Conservation (phyloP, 2,797 vertebrate species). For the Pseudomugil gertrudae region DNA sequence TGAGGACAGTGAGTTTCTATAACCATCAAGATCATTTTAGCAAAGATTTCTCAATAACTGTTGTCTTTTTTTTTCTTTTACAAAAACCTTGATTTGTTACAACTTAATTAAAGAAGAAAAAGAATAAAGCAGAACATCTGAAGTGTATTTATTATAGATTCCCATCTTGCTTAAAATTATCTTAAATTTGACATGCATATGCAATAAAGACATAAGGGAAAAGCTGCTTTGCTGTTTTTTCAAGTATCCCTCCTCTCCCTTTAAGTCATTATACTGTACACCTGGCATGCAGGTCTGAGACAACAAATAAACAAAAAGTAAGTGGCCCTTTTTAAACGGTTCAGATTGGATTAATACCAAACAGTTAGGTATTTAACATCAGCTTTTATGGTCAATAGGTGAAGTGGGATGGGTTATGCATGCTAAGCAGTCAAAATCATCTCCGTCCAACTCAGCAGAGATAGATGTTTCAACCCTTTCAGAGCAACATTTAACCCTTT, state of each 20-base stretch:
- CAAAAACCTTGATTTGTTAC: too few relatives aligned
- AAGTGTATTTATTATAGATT: too few relatives aligned
- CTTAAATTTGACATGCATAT: too few relatives aligned
- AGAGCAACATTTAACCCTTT: not conserved
- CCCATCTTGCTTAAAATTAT: too few relatives aligned
- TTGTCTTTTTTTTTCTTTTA: not conserved
- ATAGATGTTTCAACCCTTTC: not conserved
- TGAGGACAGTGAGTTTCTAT: slow-evolving; percentile 35
- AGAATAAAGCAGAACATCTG: too few relatives aligned
- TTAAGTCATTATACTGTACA: slow-evolving; percentile 11
- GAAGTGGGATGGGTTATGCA: not conserved
- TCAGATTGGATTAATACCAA: slow-evolving; percentile 18
- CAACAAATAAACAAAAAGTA: slow-evolving; percentile 22
- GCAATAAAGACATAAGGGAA: too few relatives aligned
- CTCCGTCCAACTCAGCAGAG: not conserved
- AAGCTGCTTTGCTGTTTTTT: too few relatives aligned
- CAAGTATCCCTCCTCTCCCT: too few relatives aligned
- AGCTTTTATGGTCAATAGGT: slow-evolving; percentile 13
- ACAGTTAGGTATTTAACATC: slow-evolving; percentile 22
- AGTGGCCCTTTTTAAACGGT: slow-evolving; percentile 8
- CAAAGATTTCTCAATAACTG: slow-evolving; percentile 39
- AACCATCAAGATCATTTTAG: slow-evolving; percentile 33
- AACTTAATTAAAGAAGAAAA: too few relatives aligned
- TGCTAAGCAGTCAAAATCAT: not conserved
- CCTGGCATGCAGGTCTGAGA: slow-evolving; percentile 26